Evolutionary conservation across 2,888 invertebrate species (phyloP), one percentile per base, ranked within the genome.

Genomic region (Synergus japonicus): DNA sequence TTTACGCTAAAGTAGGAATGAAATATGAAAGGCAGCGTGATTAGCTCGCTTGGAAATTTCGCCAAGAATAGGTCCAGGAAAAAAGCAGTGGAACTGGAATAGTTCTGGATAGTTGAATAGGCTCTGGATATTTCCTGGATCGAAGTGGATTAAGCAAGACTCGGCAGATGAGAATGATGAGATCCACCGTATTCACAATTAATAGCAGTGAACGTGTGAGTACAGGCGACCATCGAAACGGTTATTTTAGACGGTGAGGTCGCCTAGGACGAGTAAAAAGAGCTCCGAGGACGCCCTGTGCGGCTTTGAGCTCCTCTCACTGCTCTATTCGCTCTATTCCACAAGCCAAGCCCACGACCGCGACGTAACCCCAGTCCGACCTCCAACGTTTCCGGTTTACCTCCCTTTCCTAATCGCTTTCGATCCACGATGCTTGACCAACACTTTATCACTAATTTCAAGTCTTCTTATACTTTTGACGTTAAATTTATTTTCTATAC

Each of bases 241-340:
- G 87, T 89, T 89, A 90, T 91, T 90, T 91, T 90, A 86, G 89
- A 88, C 88, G 85, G 85, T 89, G 87, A 91, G 90, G 90, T 89
- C 90, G 90, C 83, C 87, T 87, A 90, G 90, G 90, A 89, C 89
- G 88, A 87, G 88, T 89, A 87, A 90, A 90, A 89, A 88, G 88
- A 88, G 86, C 87, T 81, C 81, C 90, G 90, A 90, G 90, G 90
- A 90, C 90, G 84, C 83, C 87, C 87, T 87, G 85, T 83, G 81
- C 82, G 67, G 77, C 66, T 78, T 58, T 80, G 81, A 67, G 82
- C 85, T 67, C 86, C 86, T 85, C 87, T 88, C 87, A 82, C 87
- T 78, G 80, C 81, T 80, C 82, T 69, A 58, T 54, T 76, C 79
- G 77, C 81, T 81, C 81, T 83, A 73, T 82, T 83, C 85, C 60